Base-by-base conservation (phyloP, 1,140 invertebrate species). In the Neodiprion fabricii region DNA sequence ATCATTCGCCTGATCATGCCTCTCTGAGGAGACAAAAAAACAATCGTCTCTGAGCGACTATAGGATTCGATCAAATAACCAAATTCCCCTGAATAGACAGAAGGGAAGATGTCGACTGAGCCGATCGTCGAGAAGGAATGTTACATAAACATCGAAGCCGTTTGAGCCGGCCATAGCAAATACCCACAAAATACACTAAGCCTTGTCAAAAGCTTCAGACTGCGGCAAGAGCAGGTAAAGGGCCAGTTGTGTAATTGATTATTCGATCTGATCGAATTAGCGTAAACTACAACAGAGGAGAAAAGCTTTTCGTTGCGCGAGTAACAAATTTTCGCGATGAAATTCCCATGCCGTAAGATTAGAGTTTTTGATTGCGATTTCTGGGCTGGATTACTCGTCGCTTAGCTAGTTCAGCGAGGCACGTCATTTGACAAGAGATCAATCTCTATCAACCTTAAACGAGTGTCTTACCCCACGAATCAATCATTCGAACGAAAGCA, bases 401-500 rank as follows among this genome's bases (percentile, higher is more conserved):
- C 53, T n/a, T 61, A 40, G 28, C 28, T 1, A 40, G 28, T 5
- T 40, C 28, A 40, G 28, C 28, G 28, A 40, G 28, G 28, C 28
- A 40, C 28, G 28, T 40, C 28, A 40, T 40, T 40, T 40, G 28
- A 40, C 28, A 8, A 3, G 11, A 61, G 11, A 61, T 61, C 53
- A 61, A 61, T 61, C 53, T 17, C 5, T 17, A 61, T 61, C 8
- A 61, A 61, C 53, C 53, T 17, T 61, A 61, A 61, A 61, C 53
- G 11, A 61, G 53, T 61, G 11, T 61, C 8, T 17, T 61, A 8
- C 53, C 53, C 53, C n/a, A 61, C 53, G 53, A 17, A 61, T 61
- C 53, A 61, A 61, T 61, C 53, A 61, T 61, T 61, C n/a, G n/a
- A 5, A 61, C 53, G 53, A 61, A 61, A 61, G 53, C n/a, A 61